phyloP scores from a whole-genome alignment of 1,140 invertebrate genomes.

The Aplysia californica region DNA sequence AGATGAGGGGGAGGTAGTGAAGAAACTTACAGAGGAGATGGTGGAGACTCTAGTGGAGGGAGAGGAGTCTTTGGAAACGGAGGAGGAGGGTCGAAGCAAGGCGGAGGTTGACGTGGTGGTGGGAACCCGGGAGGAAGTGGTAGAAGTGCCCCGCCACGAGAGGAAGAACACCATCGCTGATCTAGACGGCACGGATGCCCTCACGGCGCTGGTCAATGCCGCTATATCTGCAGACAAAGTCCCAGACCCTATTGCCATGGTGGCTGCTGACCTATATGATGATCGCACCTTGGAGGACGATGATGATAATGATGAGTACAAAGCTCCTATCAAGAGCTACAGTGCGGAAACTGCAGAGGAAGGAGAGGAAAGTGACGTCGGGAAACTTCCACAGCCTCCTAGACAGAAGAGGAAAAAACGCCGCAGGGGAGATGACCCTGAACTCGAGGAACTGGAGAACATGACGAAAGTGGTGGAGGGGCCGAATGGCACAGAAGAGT shows the following conservation, averaged over 20 bases:
- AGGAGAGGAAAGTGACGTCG: conserved; percentile 8
- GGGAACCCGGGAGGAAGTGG: conserved; percentile 15
- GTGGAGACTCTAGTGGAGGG: no score
- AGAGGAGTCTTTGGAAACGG: not conserved
- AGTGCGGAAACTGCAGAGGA: conserved; percentile 12
- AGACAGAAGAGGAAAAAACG: conserved; percentile 22
- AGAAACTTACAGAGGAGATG: no score
- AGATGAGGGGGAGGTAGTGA: no score
- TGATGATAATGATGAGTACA: conserved; percentile 17
- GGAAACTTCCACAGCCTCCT: not conserved
- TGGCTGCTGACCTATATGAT: conserved; percentile 5
- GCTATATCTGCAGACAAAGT: conserved; percentile 34
- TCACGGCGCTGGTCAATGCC: conserved; percentile 32
- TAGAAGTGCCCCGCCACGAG: conserved; percentile 13
- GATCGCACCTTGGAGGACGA: conserved; percentile 17
- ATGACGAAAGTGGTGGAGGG: conserved; percentile 34
- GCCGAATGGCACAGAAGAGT: conserved; percentile 36
- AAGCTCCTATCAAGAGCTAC: not conserved
- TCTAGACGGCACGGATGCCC: conserved; percentile 24
- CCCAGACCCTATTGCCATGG: conserved; percentile 25
- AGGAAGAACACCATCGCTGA: conserved; percentile 29
- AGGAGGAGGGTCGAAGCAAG: not conserved
- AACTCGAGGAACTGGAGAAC: conserved; percentile 33
- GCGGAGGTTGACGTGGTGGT: not conserved
- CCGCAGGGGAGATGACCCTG: conserved; percentile 33